phyloP scores from a whole-genome alignment of 2,797 vertebrate genomes.

The Melanotaenia trifasciata region DNA sequence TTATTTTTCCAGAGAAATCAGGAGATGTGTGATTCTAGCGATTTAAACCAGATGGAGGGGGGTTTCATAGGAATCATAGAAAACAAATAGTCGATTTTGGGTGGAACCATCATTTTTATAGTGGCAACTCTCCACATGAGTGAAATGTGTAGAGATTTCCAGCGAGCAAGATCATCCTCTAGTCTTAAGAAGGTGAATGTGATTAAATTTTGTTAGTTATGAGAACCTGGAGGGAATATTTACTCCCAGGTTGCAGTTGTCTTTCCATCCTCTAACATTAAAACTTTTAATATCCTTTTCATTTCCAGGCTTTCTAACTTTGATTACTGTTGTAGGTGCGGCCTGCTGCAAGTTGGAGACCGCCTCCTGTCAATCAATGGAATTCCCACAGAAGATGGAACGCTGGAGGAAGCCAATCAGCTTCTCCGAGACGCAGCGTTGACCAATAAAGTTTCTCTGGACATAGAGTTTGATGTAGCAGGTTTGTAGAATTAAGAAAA shows the following conservation, averaged over 20 bases:
- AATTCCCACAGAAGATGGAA: slow-evolving; percentile 94
- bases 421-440: slow-evolving; percentile 92
- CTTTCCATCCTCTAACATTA: neutral
- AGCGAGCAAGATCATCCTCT: no score
- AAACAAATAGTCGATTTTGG: no score
- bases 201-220: no score
- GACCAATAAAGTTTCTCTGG: slow-evolving; percentile 90
- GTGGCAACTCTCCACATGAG: no score
- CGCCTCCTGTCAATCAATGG: slow-evolving; percentile 94
- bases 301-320: slow-evolving; percentile 2
- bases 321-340: slow-evolving; percentile 84
- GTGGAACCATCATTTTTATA: no score
- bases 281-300: neutral
- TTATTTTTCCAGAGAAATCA: no score
- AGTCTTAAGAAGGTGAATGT: no score
- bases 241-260: neutral
- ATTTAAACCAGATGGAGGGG: no score
- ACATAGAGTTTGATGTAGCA: slow-evolving; percentile 96
- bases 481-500: slow-evolving; percentile 78
- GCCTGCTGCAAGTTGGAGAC: slow-evolving; percentile 97
- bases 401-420: slow-evolving; percentile 96
- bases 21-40: no score
- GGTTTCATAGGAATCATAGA: no score
- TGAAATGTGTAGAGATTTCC: no score
- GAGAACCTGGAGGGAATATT: no score